Conservation (phyloP, 2,113 vertebrate species). For the Heterotis niloticus region DNA sequence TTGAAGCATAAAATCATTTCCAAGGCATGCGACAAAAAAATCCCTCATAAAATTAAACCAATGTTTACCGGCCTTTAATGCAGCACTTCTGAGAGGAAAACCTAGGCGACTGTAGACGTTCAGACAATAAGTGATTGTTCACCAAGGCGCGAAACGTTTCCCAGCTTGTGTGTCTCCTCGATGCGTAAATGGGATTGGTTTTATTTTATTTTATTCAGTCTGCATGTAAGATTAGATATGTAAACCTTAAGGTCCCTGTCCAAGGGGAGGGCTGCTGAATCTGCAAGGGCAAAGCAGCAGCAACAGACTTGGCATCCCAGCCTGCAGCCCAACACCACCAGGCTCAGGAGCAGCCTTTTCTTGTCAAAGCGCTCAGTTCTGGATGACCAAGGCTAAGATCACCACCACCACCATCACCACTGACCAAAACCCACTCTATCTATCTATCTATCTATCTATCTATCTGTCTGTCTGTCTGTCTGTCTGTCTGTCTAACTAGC, state of each 20-base stretch:
- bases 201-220: not conserved
- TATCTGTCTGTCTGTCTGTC: too few relatives aligned
- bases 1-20: not conserved
- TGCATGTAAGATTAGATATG: not conserved
- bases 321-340: too few relatives aligned
- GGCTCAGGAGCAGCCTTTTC: too few relatives aligned
- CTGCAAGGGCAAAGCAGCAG: too few relatives aligned
- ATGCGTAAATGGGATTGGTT: not conserved
- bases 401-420: too few relatives aligned
- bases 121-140: not conserved
- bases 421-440: too few relatives aligned
- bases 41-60: not conserved
- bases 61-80: slow-evolving; percentile 11
- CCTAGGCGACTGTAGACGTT: not conserved
- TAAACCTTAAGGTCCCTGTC: not conserved
- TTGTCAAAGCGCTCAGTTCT: too few relatives aligned
- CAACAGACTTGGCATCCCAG: too few relatives aligned
- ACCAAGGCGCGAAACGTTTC: not conserved
- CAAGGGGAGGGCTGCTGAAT: not conserved
- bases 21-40: not conserved
- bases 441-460: too few relatives aligned
- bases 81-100: not conserved
- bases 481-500: too few relatives aligned
- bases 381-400: too few relatives aligned
- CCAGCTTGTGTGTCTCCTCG: not conserved